Percentiles rank a stretch among this genome's conserved stretches.
Conservation (phyloP, 1,140 invertebrate species). For the Magallana gigas region DNA sequence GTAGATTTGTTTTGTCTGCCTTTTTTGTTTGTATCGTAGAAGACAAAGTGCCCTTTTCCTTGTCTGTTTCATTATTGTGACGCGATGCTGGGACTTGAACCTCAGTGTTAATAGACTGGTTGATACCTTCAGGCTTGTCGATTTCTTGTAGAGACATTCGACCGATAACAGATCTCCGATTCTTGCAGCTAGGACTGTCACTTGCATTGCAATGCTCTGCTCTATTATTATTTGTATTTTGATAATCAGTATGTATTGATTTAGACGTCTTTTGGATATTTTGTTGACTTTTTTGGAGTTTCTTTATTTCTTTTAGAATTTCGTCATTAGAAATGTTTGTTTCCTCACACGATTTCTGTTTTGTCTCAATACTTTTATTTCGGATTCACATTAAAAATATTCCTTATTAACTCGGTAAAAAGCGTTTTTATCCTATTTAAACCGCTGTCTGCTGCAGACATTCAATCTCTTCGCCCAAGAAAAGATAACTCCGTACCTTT, state of each 20-base stretch:
- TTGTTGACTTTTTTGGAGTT: not conserved
- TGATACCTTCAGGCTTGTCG: not conserved
- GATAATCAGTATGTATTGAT: not conserved
- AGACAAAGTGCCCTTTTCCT: not conserved
- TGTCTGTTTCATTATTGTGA: not conserved
- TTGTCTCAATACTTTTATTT: not conserved
- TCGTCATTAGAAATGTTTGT: not conserved
- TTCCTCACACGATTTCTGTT: not conserved
- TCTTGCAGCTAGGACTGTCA: not conserved
- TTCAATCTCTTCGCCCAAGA: no score
- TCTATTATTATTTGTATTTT: not conserved
- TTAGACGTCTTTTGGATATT: not conserved
- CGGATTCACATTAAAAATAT: no score
- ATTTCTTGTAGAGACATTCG: not conserved
- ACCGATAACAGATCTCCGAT: not conserved
- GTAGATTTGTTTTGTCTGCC: not conserved
- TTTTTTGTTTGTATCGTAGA: not conserved
- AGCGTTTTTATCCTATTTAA: no score
- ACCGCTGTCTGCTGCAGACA: no score
- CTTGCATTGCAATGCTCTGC: not conserved
- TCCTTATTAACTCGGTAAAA: no score
- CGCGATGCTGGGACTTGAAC: not conserved
- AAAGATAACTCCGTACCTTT: no score
- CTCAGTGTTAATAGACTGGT: not conserved
- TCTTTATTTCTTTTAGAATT: not conserved